Conservation (phyloP, 2,888 invertebrate species). For the Acrocyrtus sp. region DNA sequence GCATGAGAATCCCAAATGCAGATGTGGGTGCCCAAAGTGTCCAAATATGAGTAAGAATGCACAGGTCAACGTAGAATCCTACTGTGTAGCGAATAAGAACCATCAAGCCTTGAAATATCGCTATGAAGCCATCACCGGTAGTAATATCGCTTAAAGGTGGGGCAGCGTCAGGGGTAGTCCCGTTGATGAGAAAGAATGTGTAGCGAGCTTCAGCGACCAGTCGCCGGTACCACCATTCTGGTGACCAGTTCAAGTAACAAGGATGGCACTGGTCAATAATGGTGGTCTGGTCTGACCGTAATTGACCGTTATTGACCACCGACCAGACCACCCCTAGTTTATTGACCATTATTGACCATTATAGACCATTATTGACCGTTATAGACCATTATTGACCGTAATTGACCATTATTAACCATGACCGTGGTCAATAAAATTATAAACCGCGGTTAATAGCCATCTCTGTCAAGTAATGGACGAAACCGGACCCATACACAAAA, state of each 20-base stretch:
- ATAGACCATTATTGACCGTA: no score
- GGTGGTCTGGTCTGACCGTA: no score
- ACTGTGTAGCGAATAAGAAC: constrained; percentile 16
- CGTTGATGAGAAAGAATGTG: constrained; percentile 12
- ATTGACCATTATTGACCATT: no score
- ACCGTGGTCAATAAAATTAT: no score
- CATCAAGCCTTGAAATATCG: constrained; percentile 12
- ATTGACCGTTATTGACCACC: no score
- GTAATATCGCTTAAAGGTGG: background rate
- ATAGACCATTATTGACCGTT: no score
- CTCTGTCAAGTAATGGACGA: background rate
- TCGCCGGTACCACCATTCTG: constrained; percentile 3
- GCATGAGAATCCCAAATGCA: background rate
- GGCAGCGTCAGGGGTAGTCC: background rate
- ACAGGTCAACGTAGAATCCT: constrained; percentile 30
- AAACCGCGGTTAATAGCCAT: no score
- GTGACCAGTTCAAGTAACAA: constrained; percentile 39
- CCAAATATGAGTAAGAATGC: constrained; percentile 15
- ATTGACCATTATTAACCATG: no score
- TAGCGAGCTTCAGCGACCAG: constrained; percentile 23
- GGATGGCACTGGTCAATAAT: no score
- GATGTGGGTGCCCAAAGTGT: constrained; percentile 23
- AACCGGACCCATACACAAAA: constrained; percentile 2
- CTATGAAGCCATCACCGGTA: background rate
- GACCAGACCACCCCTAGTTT: no score